phyloP scores from a whole-genome alignment of 2,797 vertebrate genomes.

The Brachyalestes nurse region DNA sequence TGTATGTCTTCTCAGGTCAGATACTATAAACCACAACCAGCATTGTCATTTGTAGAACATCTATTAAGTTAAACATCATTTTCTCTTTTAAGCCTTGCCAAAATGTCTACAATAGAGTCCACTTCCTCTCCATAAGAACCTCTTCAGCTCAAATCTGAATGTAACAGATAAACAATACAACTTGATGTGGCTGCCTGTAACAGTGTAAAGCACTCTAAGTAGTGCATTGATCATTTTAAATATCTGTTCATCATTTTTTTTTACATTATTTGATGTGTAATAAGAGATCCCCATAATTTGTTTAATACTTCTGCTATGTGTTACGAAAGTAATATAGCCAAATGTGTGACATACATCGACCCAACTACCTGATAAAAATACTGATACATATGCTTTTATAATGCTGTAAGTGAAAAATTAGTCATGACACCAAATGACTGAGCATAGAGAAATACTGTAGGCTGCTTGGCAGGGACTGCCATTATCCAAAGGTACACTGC shows the following conservation, averaged over 20 bases:
- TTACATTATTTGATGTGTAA: background rate
- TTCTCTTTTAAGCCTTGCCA: constrained; percentile 41
- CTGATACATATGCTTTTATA: background rate
- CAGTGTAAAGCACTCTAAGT: background rate
- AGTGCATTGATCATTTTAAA: background rate
- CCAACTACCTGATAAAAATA: background rate
- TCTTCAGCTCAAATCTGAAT: background rate
- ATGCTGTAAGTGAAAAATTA: background rate
- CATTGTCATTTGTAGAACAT: constrained; percentile 35
- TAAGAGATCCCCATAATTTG: background rate
- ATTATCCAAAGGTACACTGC: background rate
- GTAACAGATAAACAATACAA: background rate
- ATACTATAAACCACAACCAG: constrained; percentile 33
- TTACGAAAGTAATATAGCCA: background rate
- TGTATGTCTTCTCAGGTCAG: constrained; percentile 38
- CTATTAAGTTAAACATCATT: constrained; percentile 14
- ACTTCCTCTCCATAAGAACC: background rate
- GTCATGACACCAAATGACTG: background rate
- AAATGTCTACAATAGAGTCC: constrained; percentile 24
- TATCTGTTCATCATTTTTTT: background rate
- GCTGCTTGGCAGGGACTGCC: constrained; percentile 13
- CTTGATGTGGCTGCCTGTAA: background rate
- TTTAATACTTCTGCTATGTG: background rate
- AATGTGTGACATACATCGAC: no score
- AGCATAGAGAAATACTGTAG: background rate